phyloP scores from a whole-genome alignment of 1,140 invertebrate genomes.

The Drosophila sulfurigaster region DNA sequence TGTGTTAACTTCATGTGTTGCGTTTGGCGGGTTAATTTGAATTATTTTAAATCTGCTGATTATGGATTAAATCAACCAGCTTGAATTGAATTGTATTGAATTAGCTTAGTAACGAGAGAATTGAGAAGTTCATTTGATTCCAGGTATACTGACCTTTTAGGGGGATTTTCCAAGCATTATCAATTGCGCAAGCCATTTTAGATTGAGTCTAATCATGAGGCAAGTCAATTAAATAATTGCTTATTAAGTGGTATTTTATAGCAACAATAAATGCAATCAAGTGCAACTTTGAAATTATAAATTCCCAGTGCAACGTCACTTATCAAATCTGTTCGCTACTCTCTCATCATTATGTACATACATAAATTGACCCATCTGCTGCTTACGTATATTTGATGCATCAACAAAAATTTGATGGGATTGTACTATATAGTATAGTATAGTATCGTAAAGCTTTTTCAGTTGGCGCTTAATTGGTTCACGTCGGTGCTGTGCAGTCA shows the following conservation, averaged over 20 bases:
- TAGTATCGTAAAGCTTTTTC: not conserved
- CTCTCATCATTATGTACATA: not conserved
- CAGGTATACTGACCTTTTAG: not conserved
- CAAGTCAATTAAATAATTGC: slow-evolving; percentile 7
- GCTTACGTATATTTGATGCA: not conserved
- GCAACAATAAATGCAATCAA: slow-evolving; percentile 2
- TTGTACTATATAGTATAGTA: not conserved
- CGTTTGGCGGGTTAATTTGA: not conserved
- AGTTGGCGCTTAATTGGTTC: slow-evolving; percentile 31
- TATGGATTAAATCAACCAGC: not conserved
- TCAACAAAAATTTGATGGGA: slow-evolving; percentile 3
- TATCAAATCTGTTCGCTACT: slow-evolving; percentile 15
- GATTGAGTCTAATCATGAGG: not conserved
- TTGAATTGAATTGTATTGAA: too few species aligned
- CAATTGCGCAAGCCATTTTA: not conserved
- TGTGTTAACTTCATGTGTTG: not conserved
- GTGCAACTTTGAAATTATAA: slow-evolving; percentile 22
- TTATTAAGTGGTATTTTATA: not conserved
- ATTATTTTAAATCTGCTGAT: not conserved
- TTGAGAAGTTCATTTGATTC: too few species aligned
- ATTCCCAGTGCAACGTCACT: slow-evolving; percentile 17
- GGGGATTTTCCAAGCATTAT: not conserved
- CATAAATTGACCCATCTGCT: slow-evolving; percentile 4
- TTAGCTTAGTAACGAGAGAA: too few species aligned
- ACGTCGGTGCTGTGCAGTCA: slow-evolving; percentile 7